A percentile compares a stretch with the other conserved stretches of the same genome.
These are phyloP conservation scores for Umimayanthus kanabou DNA, from an alignment of 92 coral and sea anemone species.

Conservation along the genomic window DNA sequence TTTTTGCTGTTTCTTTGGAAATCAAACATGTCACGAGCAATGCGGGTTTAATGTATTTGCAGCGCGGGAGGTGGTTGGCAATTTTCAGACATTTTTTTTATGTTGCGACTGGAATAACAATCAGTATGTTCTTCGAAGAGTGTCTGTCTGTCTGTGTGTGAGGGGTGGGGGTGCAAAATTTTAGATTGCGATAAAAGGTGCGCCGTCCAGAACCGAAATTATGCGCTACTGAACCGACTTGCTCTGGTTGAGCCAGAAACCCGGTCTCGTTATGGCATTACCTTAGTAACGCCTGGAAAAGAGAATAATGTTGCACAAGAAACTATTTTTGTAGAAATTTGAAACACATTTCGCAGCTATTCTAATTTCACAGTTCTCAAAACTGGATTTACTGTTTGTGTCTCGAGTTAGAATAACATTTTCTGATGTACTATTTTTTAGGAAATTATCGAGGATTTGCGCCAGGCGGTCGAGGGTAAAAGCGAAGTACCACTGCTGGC, in stretches of 20 bases:
- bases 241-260: not conserved
- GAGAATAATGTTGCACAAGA: not conserved
- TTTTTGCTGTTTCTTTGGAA: conserved; percentile 1
- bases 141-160: no score
- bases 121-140: no score
- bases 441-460: not conserved
- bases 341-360: not conserved
- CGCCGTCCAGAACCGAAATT: not conserved
- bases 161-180: not conserved
- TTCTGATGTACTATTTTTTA: no score
- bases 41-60: not conserved
- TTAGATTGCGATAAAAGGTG: not conserved
- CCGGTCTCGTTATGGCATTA: not conserved
- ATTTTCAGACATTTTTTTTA: not conserved
- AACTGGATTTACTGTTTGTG: not conserved
- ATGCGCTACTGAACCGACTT: not conserved
- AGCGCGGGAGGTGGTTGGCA: not conserved
- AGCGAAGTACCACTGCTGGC: not conserved
- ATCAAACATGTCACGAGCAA: not conserved
- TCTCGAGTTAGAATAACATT: not conserved
- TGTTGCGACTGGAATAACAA: no score
- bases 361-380: not conserved
- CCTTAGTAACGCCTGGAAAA: not conserved
- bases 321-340: no score
- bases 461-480: not conserved